Evolutionary conservation across 2,888 invertebrate species (phyloP), one percentile per base, ranked within the genome.

Genomic region (Dryocosmus kuriphilus): DNA sequence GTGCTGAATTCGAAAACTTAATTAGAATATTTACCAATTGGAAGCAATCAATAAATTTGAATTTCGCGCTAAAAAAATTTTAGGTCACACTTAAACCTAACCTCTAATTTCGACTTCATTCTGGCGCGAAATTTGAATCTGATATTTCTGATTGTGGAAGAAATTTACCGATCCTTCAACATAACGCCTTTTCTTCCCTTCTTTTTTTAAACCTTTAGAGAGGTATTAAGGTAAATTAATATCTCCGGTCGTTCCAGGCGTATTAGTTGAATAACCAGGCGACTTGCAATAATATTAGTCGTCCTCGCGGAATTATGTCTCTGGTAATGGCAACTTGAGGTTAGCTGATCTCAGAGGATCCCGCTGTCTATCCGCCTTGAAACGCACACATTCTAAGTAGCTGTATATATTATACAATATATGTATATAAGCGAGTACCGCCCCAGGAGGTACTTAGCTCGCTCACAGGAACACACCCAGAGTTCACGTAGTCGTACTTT

Each of bases 381-480:
- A 71, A 71, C 27, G 11, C 30, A 41, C 24, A 46, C 24, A 46
- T 16, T n/a, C 19, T 46, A 19, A 41, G 30, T 51, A 30, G 46
- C 11, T 30, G 32, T 51, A 30, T 71, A 30, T 32, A 11, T 71
- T 71, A 24, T 46, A 46, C n/a, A 60, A 24, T 24, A 14, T 55
- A 55, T 55, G n/a, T 55, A 46, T 30, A 35, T 35, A 63, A 27
- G 46, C 11, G 27, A 67, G 19, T 41, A 67, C 27, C 46, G 71
- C 71, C 51, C 71, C 71, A 30, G 71, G 71, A 32, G 71, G 71
- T 71, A 71, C 71, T 71, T 71, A 71, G 71, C 32, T 51, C n/a
- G 71, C 51, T 51, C 51, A 71, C 71, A 71, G 71, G 71, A 32
- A 71, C 6, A 71, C 6, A 51, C 6, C 71, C 22, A 46, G 51